A percentile compares a stretch with the other conserved stretches of the same genome.
These are phyloP conservation scores for Cylindroiulus punctatus DNA, from an alignment of 2,888 invertebrate species.

Conservation along the genomic window DNA sequence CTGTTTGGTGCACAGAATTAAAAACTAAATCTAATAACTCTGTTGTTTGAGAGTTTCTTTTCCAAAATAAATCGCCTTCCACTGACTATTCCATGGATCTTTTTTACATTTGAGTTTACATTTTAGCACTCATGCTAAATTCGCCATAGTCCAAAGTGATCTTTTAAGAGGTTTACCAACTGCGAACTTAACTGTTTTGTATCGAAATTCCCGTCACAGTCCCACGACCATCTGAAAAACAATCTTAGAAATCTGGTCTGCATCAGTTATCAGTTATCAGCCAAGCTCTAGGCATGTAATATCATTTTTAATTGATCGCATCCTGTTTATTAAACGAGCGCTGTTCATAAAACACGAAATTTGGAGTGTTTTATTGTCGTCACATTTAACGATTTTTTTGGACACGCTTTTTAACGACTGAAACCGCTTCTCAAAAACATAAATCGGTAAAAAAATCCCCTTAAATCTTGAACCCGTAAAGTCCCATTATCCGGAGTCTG, in stretches of 20 bases:
- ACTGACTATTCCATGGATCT: too few relatives aligned
- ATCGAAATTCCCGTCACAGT: not conserved
- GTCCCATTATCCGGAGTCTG: not conserved
- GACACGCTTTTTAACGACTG: not conserved
- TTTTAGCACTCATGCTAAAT: too few relatives aligned
- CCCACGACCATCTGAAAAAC: not conserved
- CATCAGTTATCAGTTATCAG: slow-evolving; percentile 25
- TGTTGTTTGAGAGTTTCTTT: too few relatives aligned
- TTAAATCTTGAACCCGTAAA: not conserved
- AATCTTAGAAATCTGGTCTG: not conserved
- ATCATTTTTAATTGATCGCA: slow-evolving; percentile 3
- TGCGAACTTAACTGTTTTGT: not conserved
- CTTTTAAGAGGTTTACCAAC: not conserved
- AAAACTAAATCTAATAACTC: too few relatives aligned
- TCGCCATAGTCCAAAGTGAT: not conserved
- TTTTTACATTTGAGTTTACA: too few relatives aligned
- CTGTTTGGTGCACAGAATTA: too few relatives aligned
- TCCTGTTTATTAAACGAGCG: not conserved
- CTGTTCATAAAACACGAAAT: not conserved
- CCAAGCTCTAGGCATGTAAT: not conserved
- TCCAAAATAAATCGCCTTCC: too few relatives aligned
- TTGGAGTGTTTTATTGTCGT: not conserved
- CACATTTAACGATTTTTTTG: not conserved
- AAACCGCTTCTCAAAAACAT: slow-evolving; percentile 5
- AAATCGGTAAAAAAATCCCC: not conserved